A percentile compares a stretch with the other conserved stretches of the same genome.
Conservation (phyloP, 2,113 vertebrate genomes). For the Tichodroma muraria region DNA sequence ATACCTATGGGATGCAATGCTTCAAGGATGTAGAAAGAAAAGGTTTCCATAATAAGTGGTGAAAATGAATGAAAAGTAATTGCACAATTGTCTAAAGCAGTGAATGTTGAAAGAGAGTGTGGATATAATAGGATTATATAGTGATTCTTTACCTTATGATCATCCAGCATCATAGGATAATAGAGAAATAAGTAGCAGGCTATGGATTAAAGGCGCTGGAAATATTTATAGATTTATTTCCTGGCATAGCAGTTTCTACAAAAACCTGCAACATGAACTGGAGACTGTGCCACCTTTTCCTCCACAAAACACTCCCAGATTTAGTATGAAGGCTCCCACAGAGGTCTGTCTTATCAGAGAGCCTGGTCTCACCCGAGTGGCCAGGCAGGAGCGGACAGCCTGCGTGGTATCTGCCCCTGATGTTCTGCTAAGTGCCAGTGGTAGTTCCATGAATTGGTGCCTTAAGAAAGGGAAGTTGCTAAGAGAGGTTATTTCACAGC, state of each 20-base stretch:
- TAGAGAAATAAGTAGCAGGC: neutral
- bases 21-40: conserved; percentile 24
- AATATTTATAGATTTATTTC: neutral
- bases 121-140: conserved; percentile 10
- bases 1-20: neutral
- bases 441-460: neutral
- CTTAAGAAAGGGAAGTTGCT: neutral
- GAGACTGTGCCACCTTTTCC: neutral
- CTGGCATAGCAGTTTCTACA: neutral
- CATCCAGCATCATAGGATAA: neutral
- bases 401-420: neutral
- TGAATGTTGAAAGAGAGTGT: neutral
- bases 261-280: neutral
- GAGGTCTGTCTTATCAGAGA: neutral
- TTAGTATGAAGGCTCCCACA: neutral
- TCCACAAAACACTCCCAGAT: neutral
- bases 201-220: neutral
- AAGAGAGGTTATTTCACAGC: neutral
- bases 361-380: neutral
- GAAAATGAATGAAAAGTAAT: conserved; percentile 41
- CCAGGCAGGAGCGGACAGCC: neutral
- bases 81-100: conserved; percentile 18
- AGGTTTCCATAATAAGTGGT: conserved; percentile 13
- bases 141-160: neutral
- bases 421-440: neutral